A percentile compares a stretch with the other conserved stretches of the same genome.
These are phyloP conservation scores for Strix uralensis DNA, from an alignment of 2,113 vertebrate species.

Conservation along the genomic window DNA sequence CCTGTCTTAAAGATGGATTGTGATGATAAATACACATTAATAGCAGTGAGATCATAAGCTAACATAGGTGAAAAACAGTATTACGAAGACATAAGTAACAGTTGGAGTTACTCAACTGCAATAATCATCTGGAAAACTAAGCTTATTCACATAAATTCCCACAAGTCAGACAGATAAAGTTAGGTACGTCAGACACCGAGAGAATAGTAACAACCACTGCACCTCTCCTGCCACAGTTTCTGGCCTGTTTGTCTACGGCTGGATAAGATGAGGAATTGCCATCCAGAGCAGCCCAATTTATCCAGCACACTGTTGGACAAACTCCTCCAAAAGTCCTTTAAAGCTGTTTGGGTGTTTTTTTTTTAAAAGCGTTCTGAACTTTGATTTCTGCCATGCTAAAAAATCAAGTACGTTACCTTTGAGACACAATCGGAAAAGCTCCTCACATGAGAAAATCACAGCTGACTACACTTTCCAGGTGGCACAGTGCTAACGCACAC, in stretches of 20 bases:
- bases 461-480: neutral
- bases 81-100: neutral
- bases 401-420: fast-evolving
- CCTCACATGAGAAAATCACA: neutral
- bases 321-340: neutral
- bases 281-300: neutral
- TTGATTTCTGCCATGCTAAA: neutral
- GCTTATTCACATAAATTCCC: neutral
- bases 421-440: neutral
- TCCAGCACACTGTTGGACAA: neutral
- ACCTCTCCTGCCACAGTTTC: no score
- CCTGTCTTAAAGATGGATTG: neutral
- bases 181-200: fast-evolving
- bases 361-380: neutral
- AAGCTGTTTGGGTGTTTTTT: no score
- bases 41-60: neutral
- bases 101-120: neutral
- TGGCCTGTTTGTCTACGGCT: neutral
- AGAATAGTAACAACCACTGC: fast-evolving
- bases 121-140: neutral
- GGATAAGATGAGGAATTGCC: neutral
- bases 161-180: fast-evolving
- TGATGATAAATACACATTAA: neutral
- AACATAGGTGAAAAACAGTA: neutral
- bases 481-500: neutral